Evolutionary conservation across 2,113 vertebrate species (phyloP), one percentile per base, ranked within the genome.

Genomic region (Heteronetta atricapilla): DNA sequence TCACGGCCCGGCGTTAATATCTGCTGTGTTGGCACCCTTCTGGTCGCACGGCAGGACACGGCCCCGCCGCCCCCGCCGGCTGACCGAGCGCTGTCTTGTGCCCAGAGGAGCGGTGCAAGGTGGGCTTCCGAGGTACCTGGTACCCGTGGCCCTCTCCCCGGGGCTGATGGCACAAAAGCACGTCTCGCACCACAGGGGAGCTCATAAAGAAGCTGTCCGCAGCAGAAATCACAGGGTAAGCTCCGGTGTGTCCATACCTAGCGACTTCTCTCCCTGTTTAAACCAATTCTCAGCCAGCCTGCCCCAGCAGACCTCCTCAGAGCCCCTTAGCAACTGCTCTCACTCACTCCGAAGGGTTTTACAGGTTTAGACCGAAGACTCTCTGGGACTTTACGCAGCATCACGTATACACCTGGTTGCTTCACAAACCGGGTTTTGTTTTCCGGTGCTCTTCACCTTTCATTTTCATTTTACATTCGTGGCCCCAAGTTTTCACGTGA

Each of bases 101-200:
- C n/a, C 29, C 34, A 59, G 46, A 64, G 4, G 6, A 76, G 73
- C 5, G 12, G 23, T 22, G 22, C 29, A 18, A 59, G 73, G 34
- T 68, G 42, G 2, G 59, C 60, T 85, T 59, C 28, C 2, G 6
- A 36, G 25, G n/a, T 2, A 29, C 19, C 4, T 5, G 40, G 53
- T 20, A 13, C 64, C 2, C 48, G 6, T 50, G 62, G 59, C 11
- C 22, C 36, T 14, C 15, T 56, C 63, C 72, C 44, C 2, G 1
- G 31, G 13, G 63, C 12, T 9, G 50, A 13, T 0, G 2, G n/a
- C 25, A 48, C 20, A 25, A 23, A 29, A 46, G 66, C 50, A n/a
- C n/a, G 20, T 9, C 40, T 20, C 0, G 0, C 16, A 56, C 18
- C 2, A 19, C 56, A 25, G 0, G 0, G 38, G 58, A 12, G n/a